Conservation (phyloP, 2,797 vertebrate genomes). For the Tokudaia muenninki region DNA sequence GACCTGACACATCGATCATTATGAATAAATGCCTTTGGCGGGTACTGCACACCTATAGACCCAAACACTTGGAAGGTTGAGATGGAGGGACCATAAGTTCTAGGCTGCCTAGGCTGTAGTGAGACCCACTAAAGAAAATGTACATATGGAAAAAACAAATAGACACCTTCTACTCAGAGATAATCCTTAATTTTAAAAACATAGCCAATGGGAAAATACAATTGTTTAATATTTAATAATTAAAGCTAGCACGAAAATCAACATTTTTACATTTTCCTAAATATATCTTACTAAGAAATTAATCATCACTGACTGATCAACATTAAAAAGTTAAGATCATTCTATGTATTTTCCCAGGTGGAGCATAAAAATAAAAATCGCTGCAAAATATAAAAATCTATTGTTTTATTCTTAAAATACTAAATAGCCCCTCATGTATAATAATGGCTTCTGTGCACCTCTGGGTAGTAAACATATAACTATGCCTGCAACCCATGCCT, state of each 20-base stretch:
- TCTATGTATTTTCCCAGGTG: not conserved
- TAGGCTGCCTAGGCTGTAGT: not conserved
- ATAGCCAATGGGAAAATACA: not conserved
- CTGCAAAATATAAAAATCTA: slow-evolving; percentile 22
- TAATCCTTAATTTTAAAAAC: slow-evolving; percentile 48
- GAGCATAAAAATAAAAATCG: not conserved
- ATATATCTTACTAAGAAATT: not conserved
- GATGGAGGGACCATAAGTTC: not conserved
- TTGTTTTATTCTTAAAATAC: not conserved
- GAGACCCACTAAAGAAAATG: not conserved
- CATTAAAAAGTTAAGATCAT: not conserved
- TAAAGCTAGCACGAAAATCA: not conserved
- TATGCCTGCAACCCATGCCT: not conserved
- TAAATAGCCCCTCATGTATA: not conserved
- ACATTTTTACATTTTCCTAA: slow-evolving; percentile 24
- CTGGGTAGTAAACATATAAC: not conserved
- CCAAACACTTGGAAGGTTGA: not conserved
- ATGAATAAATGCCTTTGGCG: slow-evolving; percentile 3
- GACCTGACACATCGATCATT: not conserved
- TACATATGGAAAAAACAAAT: not conserved
- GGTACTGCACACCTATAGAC: not conserved
- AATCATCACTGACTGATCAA: not conserved
- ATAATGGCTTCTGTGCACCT: not conserved
- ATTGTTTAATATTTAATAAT: slow-evolving; percentile 33
- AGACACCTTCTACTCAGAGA: not conserved